Percentiles rank a stretch among this genome's conserved stretches.
Conservation (phyloP, 2,797 vertebrate genomes). For the Aldrovandia affinis region DNA sequence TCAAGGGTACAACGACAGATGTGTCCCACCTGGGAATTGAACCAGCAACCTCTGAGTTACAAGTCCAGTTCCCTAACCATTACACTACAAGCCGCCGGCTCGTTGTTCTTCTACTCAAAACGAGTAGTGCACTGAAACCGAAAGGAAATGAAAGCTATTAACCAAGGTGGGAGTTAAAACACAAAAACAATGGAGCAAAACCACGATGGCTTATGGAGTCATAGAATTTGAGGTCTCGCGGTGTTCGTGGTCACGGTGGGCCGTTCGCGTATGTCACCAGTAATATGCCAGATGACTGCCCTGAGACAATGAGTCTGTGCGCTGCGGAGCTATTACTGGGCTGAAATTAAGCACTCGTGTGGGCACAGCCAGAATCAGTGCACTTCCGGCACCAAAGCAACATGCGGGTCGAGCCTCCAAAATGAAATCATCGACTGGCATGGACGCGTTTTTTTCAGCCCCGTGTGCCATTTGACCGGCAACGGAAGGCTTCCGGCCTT, state of each 20-base stretch:
- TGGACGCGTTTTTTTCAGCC: background rate
- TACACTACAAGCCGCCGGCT: too few relatives aligned
- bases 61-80: too few relatives aligned
- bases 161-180: background rate
- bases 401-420: background rate
- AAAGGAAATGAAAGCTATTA: background rate
- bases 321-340: background rate
- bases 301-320: background rate
- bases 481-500: background rate
- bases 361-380: background rate
- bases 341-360: background rate
- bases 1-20: too few relatives aligned
- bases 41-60: too few relatives aligned
- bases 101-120: background rate
- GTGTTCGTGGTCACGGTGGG: background rate
- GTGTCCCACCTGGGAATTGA: too few relatives aligned
- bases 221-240: background rate
- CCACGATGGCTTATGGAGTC: background rate
- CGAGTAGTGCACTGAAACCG: background rate
- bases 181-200: background rate
- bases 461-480: background rate
- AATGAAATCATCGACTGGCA: background rate
- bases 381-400: background rate
- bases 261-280: background rate
- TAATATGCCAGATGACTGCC: background rate